phyloP scores from a whole-genome alignment of 2,888 invertebrate species.

The Microplitis deprimator region DNA sequence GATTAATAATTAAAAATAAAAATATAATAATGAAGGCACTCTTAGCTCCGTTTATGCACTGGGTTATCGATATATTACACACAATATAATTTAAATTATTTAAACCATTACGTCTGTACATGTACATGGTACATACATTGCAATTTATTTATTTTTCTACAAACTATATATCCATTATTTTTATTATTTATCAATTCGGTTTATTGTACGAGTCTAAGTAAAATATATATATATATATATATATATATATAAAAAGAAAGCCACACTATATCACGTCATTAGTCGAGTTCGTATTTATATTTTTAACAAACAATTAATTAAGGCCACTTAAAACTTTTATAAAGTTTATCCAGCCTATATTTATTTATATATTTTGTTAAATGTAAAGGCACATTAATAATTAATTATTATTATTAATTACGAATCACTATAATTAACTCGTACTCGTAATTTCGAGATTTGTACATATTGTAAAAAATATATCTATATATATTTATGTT shows the following conservation, averaged over 20 bases:
- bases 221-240: not conserved
- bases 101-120: conserved; percentile 60
- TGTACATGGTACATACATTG: conserved; percentile 68
- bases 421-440: conserved; percentile 5
- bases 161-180: conserved; percentile 16
- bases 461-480: conserved; percentile 38
- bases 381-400: conserved; percentile 29
- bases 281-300: not conserved
- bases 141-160: conserved; percentile 48
- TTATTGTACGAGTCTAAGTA: not conserved
- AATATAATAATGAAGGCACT: conserved; percentile 8
- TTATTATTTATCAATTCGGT: not conserved
- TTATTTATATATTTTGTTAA: not conserved
- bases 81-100: conserved; percentile 34
- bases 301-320: not conserved
- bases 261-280: conserved; percentile 1
- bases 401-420: conserved; percentile 4
- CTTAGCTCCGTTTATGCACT: conserved; percentile 23
- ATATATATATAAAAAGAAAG: not conserved
- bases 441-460: conserved; percentile 21
- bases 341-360: conserved; percentile 28
- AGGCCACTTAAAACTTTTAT: conserved; percentile 22
- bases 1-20: not conserved
- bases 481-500: conserved; percentile 16
- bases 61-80: conserved; percentile 13